Conservation (phyloP, 2,888 invertebrate genomes). For the Aleiodes testaceus region DNA sequence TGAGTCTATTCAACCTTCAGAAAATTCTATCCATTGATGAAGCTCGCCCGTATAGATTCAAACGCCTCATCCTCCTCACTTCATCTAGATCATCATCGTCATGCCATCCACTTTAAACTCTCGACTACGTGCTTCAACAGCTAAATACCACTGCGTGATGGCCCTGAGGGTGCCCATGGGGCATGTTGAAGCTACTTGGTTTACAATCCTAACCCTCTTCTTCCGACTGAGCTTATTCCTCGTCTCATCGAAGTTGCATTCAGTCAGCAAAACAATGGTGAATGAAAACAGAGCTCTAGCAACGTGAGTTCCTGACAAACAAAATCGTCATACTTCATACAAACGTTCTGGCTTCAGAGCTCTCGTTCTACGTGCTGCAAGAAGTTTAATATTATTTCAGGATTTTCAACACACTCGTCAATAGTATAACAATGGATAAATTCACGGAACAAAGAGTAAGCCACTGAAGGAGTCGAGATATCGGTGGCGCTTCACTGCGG, state of each 20-base stretch:
- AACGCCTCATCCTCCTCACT: not conserved
- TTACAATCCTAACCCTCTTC: not conserved
- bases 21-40: slow-evolving; percentile 13
- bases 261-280: slow-evolving; percentile 9
- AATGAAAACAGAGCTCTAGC: slow-evolving; percentile 12
- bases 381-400: too few relatives aligned
- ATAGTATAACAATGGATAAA: too few relatives aligned
- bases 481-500: too few relatives aligned
- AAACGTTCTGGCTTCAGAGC: not conserved
- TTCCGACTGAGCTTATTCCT: not conserved
- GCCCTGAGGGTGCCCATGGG: slow-evolving; percentile 6
- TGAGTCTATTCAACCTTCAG: slow-evolving; percentile 13
- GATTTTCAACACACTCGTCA: too few relatives aligned
- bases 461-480: too few relatives aligned
- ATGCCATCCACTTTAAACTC: not conserved
- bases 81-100: not conserved
- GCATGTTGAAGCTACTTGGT: slow-evolving; percentile 4
- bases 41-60: slow-evolving; percentile 16
- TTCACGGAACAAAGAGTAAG: too few relatives aligned
- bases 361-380: not conserved
- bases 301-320: slow-evolving; percentile 9
- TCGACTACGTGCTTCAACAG: not conserved
- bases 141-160: slow-evolving; percentile 35
- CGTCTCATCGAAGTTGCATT: slow-evolving; percentile 25
- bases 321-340: not conserved